These are phyloP conservation scores for Lypha dubia DNA, from an alignment of 2,888 invertebrate genomes.

Conservation along the genomic window DNA sequence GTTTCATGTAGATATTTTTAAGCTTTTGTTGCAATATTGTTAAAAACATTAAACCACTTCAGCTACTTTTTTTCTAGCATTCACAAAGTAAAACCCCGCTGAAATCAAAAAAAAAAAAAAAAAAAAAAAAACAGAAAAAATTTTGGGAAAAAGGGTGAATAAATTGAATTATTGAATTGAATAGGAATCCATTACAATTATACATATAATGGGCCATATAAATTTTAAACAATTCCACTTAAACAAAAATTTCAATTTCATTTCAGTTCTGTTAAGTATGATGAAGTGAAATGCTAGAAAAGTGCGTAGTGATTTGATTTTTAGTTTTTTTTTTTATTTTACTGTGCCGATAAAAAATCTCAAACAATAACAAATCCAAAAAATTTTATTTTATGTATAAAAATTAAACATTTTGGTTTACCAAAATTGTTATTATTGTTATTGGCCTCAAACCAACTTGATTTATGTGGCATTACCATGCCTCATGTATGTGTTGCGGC, in stretches of 20 bases:
- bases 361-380: slow-evolving; percentile 41
- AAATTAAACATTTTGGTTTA: neutral
- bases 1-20: neutral
- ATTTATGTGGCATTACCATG: neutral
- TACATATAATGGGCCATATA: slow-evolving; percentile 48
- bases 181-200: slow-evolving; percentile 58
- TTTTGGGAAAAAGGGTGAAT: neutral
- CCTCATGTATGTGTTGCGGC: neutral
- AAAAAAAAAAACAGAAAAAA: neutral
- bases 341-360: slow-evolving; percentile 1
- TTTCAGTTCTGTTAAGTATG: neutral
- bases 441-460: neutral
- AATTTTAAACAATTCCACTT: slow-evolving; percentile 53
- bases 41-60: neutral
- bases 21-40: slow-evolving; percentile 1
- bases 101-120: neutral
- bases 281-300: neutral
- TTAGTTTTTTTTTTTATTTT: neutral
- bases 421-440: slow-evolving; percentile 8
- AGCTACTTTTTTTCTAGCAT: neutral
- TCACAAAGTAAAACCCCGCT: neutral
- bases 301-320: slow-evolving; percentile 38
- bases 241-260: neutral
- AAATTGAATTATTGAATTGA: slow-evolving; percentile 38
- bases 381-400: slow-evolving; percentile 2